A percentile compares a stretch with the other conserved stretches of the same genome.
Conservation (phyloP, 2,113 vertebrate species). For the Pipra filicauda region DNA sequence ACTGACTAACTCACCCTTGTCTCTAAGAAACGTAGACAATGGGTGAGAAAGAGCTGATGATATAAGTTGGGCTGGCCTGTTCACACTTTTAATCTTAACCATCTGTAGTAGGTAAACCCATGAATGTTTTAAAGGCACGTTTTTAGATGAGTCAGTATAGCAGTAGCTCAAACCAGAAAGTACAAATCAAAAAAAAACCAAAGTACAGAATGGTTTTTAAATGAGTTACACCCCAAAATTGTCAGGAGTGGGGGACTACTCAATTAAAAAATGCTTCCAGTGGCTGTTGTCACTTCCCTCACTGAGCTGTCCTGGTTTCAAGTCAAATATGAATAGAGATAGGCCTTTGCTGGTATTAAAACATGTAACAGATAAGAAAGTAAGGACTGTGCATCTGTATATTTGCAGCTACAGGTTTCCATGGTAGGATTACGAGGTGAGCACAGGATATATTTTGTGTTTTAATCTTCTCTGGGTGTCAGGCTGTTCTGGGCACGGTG, state of each 20-base stretch:
- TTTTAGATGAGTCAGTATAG: neutral
- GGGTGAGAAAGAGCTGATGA: neutral
- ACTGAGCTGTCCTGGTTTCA: neutral
- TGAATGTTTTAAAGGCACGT: neutral
- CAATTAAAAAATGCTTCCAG: neutral
- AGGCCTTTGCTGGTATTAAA: neutral
- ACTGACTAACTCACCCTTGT: neutral
- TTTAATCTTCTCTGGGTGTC: neutral
- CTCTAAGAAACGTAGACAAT: neutral
- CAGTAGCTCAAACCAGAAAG: neutral
- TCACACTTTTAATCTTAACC: neutral
- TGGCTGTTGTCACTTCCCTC: neutral
- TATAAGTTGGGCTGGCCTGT: fast-evolving
- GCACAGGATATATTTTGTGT: neutral
- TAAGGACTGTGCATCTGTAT: neutral
- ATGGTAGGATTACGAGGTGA: neutral
- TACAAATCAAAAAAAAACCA: neutral
- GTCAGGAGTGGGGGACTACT: neutral
- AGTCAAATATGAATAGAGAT: neutral
- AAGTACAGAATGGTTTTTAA: neutral
- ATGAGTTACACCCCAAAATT: neutral
- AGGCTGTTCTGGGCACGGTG: neutral
- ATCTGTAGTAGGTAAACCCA: neutral
- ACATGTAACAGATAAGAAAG: neutral
- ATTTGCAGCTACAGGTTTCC: neutral